phyloP scores from a whole-genome alignment of 2,113 vertebrate genomes.

The Microcebus ravelobensis region DNA sequence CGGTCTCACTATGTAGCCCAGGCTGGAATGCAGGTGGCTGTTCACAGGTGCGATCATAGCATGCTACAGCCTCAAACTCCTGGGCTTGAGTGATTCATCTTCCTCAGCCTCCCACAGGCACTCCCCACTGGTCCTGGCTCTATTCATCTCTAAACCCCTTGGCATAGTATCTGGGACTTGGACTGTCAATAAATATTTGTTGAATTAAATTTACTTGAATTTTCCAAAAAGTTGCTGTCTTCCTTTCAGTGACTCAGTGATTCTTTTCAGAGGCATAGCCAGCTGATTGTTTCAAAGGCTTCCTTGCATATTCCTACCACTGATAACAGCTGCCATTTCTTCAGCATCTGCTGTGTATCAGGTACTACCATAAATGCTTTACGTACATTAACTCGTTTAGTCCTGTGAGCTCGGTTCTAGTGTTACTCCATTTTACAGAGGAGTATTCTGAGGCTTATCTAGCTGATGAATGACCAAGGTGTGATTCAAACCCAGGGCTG shows the following conservation, averaged over 20 bases:
- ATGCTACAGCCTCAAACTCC: not conserved
- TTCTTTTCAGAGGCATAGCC: not conserved
- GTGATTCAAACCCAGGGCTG: not conserved
- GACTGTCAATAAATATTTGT: not conserved
- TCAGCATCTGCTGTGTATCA: not conserved
- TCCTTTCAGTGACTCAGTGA: conserved; percentile 13
- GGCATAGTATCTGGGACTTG: not conserved
- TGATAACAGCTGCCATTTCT: not conserved
- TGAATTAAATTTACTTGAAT: conserved; percentile 23
- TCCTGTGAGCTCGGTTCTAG: not conserved
- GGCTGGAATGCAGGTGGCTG: not conserved
- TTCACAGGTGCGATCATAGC: not conserved
- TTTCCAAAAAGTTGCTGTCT: not conserved
- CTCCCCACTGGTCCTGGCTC: not conserved
- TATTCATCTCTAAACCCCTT: not conserved
- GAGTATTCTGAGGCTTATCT: not conserved
- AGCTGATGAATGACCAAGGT: not conserved
- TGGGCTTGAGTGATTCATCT: not conserved
- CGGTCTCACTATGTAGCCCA: not conserved
- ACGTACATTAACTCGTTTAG: not conserved
- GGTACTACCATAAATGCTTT: not conserved
- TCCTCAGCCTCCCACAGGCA: not conserved
- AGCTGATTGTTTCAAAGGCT: not conserved
- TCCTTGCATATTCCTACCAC: not conserved
- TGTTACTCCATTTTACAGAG: not conserved